Base-by-base conservation (phyloP, 2,888 invertebrate genomes). In the Himalopsyche tibetana region DNA sequence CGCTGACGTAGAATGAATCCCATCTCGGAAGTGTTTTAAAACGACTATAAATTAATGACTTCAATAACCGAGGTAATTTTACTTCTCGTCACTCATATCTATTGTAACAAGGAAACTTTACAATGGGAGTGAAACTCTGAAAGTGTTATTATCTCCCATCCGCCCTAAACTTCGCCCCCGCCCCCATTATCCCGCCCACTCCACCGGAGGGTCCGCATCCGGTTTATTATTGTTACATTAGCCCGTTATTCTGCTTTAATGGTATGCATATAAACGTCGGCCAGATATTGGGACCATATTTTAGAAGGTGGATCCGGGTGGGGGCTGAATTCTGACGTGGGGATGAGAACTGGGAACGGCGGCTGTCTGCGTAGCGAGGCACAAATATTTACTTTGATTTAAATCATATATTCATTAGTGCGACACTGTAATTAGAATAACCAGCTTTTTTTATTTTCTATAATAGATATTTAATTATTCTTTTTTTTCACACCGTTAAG, bases 231-330 rank as follows among this genome's bases (percentile, higher is more conserved):
- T 86, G 86, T 84, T 84, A 86, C 86, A 86, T 86, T 84, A 86
- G 84, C 86, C 86, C 84, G 84, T 84, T 63, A 63, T 63, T 84
- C 86, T 36, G 84, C 38, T 84, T 80, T 86, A 86, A 86, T 86
- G 86, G 80, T 84, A 86, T 86, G 84, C 86, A 83, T 86, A 86
- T 86, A 84, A 86, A 86, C 86, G 83, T 84, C 83, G 83, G 86
- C 82, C 86, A 82, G 86, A 86, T 86, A 86, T 86, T 86, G 86
- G 86, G 84, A 83, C 86, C 86, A 86, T 86, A 86, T 86, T 86
- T 86, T 84, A 84, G 84, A 84, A 40, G 86, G 83, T 38, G 82
- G 82, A 85, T 85, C 82, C 85, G 36, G 19, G 55, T 15, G 51
- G 82, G 19, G 40, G 63, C 28, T 63, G 63, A n/a, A 15, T 28